Evolutionary conservation across 2,888 invertebrate genomes (phyloP).

Genomic region (Pardosa pseudoannulata): DNA sequence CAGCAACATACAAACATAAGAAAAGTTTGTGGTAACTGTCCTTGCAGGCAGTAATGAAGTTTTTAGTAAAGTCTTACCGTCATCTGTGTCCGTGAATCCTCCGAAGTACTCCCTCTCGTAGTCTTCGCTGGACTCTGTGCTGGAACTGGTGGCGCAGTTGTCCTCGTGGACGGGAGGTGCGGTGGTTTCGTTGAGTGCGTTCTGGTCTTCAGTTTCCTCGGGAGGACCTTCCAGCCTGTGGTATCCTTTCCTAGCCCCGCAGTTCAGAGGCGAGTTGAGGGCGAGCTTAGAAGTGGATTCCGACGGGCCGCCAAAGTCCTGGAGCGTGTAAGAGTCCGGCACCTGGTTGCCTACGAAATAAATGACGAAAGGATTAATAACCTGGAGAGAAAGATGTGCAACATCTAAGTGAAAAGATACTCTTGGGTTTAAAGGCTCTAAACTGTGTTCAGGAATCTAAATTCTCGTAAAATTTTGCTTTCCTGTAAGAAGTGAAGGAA

Average conservation of each 20-base stretch:
- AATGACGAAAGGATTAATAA: neutral
- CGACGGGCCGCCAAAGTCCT: constrained; percentile 47
- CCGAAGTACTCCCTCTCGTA: constrained; percentile 53
- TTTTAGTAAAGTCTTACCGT: constrained; percentile 37
- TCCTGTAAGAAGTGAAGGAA: too few relatives aligned
- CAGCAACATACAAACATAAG: too few relatives aligned
- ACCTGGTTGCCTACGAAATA: constrained; percentile 22
- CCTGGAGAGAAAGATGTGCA: too few relatives aligned
- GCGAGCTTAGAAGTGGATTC: constrained; percentile 18
- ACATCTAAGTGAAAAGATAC: too few relatives aligned
- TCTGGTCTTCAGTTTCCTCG: neutral
- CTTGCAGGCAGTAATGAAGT: too few relatives aligned
- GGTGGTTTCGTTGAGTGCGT: constrained; percentile 2
- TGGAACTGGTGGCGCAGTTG: constrained; percentile 13
- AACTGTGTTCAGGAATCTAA: too few relatives aligned
- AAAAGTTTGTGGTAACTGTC: too few relatives aligned
- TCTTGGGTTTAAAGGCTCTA: too few relatives aligned
- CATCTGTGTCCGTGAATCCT: constrained; percentile 55
- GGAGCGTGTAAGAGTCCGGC: constrained; percentile 40
- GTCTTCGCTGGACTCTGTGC: constrained; percentile 36
- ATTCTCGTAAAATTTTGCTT: too few relatives aligned
- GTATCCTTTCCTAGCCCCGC: constrained; percentile 24
- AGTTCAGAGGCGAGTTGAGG: constrained; percentile 1
- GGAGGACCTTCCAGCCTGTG: constrained; percentile 25
- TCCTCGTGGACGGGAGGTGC: neutral